Evolutionary conservation across 1,140 invertebrate species (phyloP), one percentile per base, ranked within the genome.

Genomic region (Octopus sinensis): DNA sequence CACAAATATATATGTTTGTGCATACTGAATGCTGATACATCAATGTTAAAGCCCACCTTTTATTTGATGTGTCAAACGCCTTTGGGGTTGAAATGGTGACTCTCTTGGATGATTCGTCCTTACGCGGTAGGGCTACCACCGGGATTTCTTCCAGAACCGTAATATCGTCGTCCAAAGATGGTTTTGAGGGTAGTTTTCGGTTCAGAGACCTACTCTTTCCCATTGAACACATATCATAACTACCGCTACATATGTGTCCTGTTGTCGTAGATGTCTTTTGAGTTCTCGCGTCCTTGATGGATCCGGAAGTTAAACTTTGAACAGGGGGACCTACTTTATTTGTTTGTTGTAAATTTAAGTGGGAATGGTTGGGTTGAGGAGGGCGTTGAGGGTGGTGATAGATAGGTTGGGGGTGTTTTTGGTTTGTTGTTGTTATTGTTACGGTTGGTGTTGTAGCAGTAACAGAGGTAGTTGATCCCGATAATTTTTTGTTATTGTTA

Each of bases 341-440:
- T 13, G 17, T 9, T 13, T 73, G 68, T 6, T 17, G 68, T 13
- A n/a, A 23, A 9, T n/a, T 13, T 6, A 23, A 73, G 6, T 5
- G 9, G 5, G 68, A 23, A 23, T 23, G 17, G 13, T 73, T 73
- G 17, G 68, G 68, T 13, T 73, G 17, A n/a, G 9, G 13, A 13
- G 13, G 68, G 17, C 68, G 68, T 73, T n/a, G 68, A 3, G 68
- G 17, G 17, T 13, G 68, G 0, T 73, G 68, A 17, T 7, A 23
- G 68, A 6, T 13, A 13, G 13, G 17, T 73, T 6, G 13, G 9
- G 17, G 13, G 4, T 73, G 7, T 13, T 13, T 9, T 73, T 17
- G 17, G 17, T 73, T 73, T 73, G 68, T 73, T 71, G 68, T 71
- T 73, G 68, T 73, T 73, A 23, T 73, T 73, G 68, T 73, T 13